These are phyloP conservation scores for Daubentonia madagascariensis DNA, from an alignment of 2,113 vertebrate genomes.

Conservation along the genomic window DNA sequence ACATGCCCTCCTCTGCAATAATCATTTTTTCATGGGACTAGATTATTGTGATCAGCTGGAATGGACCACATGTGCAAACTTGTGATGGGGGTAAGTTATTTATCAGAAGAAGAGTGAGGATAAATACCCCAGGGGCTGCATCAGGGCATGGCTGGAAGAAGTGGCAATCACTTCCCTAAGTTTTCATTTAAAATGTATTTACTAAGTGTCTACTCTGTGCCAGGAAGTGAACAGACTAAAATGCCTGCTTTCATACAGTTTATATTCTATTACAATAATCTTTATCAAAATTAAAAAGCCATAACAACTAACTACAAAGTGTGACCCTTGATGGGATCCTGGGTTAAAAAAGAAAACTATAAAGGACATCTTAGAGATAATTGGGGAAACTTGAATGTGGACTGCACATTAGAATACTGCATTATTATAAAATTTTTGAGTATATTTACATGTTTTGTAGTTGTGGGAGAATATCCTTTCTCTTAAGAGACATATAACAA, in stretches of 20 bases:
- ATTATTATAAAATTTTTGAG: background rate
- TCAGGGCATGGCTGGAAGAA: background rate
- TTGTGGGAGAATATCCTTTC: background rate
- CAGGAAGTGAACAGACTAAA: background rate
- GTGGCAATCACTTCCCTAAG: background rate
- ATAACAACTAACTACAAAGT: background rate
- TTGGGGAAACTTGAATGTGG: background rate
- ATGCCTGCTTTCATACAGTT: background rate
- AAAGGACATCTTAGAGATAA: background rate
- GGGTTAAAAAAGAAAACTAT: background rate
- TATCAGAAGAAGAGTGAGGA: background rate
- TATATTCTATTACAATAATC: background rate
- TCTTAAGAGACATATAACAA: background rate
- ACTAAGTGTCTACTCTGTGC: background rate
- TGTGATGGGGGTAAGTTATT: background rate
- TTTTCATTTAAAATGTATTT: background rate
- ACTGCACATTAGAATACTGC: background rate
- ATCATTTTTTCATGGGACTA: background rate
- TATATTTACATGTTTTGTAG: background rate
- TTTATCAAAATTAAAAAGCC: background rate
- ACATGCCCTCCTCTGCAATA: background rate
- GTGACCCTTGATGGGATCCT: background rate
- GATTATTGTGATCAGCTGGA: background rate
- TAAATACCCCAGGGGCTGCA: background rate
- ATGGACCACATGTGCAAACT: background rate